phyloP scores from a whole-genome alignment of 2,113 vertebrate species.

The Aptenodytes forsteri region DNA sequence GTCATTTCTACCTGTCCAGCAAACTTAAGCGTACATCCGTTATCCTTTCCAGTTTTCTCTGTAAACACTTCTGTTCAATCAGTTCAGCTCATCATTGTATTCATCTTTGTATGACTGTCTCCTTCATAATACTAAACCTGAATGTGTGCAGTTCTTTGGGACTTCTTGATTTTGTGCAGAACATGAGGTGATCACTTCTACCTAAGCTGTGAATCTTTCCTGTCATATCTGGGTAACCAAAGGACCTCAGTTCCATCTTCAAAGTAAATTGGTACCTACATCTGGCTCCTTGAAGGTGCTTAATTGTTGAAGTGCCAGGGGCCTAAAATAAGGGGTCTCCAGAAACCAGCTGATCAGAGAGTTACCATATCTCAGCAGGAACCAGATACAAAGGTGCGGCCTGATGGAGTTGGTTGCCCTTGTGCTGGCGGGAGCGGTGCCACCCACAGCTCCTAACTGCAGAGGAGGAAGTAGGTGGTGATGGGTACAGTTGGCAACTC shows the following conservation, averaged over 20 bases:
- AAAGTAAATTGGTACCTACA: background rate
- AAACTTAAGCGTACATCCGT: accelerated
- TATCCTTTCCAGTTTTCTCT: background rate
- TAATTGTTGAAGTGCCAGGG: background rate
- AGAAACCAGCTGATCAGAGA: background rate
- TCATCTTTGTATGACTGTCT: background rate
- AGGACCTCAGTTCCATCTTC: background rate
- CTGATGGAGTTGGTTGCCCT: background rate
- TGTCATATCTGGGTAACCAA: background rate
- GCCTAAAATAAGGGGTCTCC: background rate
- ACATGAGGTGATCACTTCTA: background rate
- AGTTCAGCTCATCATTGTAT: background rate
- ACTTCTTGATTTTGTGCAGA: background rate
- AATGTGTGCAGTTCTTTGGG: background rate
- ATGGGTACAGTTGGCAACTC: background rate
- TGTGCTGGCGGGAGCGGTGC: accelerated
- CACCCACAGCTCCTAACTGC: background rate
- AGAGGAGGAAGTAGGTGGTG: background rate
- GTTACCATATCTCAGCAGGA: background rate
- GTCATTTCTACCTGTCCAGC: background rate
- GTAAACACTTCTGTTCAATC: background rate
- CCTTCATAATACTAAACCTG: background rate
- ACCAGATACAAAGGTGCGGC: accelerated
- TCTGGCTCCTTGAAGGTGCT: background rate
- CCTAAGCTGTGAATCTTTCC: background rate